Conservation (phyloP, 2,888 invertebrate species). For the Pammene fasciana region DNA sequence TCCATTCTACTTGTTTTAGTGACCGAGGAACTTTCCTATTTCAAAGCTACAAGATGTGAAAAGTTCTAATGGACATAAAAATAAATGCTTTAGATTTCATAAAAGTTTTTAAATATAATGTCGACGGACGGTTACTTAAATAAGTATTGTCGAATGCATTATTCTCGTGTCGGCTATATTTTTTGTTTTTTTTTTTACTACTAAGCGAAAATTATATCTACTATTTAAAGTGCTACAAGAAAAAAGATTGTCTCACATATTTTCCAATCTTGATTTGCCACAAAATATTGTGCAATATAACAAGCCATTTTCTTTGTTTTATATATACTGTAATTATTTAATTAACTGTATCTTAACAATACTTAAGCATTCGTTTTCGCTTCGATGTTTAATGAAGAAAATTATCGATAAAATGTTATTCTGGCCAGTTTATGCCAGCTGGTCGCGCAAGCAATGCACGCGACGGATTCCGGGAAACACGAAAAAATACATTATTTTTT, state of each 20-base stretch:
- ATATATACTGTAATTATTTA: not conserved
- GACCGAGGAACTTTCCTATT: not conserved
- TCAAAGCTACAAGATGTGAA: no score
- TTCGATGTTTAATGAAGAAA: not conserved
- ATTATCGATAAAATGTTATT: constrained; percentile 1
- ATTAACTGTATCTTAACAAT: not conserved
- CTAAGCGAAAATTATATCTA: no score
- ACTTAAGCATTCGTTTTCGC: not conserved
- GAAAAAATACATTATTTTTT: not conserved
- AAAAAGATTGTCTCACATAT: no score
- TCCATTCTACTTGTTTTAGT: constrained; percentile 39
- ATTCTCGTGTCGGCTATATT: no score
- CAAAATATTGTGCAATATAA: not conserved
- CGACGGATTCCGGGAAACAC: constrained; percentile 18
- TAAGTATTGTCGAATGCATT: no score
- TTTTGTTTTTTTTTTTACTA: no score
- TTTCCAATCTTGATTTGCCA: not conserved
- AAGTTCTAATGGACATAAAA: no score
- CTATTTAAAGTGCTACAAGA: no score
- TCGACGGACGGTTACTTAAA: no score
- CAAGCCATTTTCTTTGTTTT: not conserved
- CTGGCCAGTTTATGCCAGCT: constrained; percentile 11
- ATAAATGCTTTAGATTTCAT: no score
- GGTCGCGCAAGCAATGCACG: constrained; percentile 10
- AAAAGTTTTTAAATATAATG: no score